These are phyloP conservation scores for Cephalotes varians DNA, from an alignment of 2,888 invertebrate genomes.

Conservation along the genomic window DNA sequence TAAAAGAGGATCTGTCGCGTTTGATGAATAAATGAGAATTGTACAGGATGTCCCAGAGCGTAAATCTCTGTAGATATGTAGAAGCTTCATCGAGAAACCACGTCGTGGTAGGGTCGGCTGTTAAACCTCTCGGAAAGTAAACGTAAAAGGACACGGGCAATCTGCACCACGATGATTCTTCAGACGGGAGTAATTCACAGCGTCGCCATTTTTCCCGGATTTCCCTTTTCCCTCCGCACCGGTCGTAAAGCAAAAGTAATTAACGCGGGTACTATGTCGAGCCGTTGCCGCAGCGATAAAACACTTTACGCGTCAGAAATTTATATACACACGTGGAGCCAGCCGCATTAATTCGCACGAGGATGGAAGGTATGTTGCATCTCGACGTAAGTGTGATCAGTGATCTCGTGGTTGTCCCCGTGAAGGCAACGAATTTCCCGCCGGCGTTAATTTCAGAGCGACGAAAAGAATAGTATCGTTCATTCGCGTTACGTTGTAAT, in stretches of 20 bases:
- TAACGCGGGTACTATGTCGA: slow-evolving; percentile 61
- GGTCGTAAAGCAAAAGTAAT: slow-evolving; percentile 71
- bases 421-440: slow-evolving; percentile 25
- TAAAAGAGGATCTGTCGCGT: neutral
- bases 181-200: slow-evolving; percentile 9
- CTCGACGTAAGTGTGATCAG: neutral
- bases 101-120: neutral
- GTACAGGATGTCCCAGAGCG: neutral
- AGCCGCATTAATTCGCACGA: slow-evolving; percentile 47
- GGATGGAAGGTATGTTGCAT: neutral
- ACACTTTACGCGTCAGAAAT: slow-evolving; percentile 60
- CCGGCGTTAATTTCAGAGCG: slow-evolving; percentile 22
- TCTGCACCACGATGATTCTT: slow-evolving; percentile 37
- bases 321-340: neutral
- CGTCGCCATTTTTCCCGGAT: slow-evolving; percentile 24
- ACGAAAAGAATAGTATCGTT: slow-evolving; percentile 18
- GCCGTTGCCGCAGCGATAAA: slow-evolving; percentile 60
- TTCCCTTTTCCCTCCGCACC: slow-evolving; percentile 36
- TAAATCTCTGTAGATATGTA: neutral
- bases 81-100: slow-evolving; percentile 1
- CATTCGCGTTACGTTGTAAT: neutral
- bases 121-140: slow-evolving; percentile 24
- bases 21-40: neutral
- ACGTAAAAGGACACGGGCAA: slow-evolving; percentile 24
- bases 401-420: neutral